Evolutionary conservation across 2,888 invertebrate species (phyloP).

Genomic region (Dryadula phaetusa): DNA sequence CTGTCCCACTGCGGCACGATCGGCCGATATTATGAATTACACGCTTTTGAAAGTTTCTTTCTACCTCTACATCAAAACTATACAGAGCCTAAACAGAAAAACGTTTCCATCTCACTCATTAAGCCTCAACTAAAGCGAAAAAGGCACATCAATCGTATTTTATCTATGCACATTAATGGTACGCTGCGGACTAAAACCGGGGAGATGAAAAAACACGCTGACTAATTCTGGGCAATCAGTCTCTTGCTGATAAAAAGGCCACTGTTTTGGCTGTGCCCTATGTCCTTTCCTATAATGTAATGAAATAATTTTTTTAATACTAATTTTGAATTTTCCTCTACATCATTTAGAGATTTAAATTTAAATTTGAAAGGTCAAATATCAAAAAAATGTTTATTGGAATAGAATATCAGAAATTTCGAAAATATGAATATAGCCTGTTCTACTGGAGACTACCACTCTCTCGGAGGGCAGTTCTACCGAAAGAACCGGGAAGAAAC

Average conservation of each 20-base stretch:
- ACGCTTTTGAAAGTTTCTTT: too few species aligned
- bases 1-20: too few species aligned
- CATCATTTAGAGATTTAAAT: not conserved
- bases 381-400: too few species aligned
- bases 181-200: conserved; percentile 57
- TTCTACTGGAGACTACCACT: too few species aligned
- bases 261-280: conserved; percentile 26
- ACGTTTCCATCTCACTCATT: conserved; percentile 21
- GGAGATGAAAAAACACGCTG: conserved; percentile 61
- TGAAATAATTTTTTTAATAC: conserved; percentile 13
- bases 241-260: conserved; percentile 60
- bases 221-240: conserved; percentile 70
- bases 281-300: conserved; percentile 13
- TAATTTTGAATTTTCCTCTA: not conserved
- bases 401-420: too few species aligned
- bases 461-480: too few species aligned
- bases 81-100: not conserved
- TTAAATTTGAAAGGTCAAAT: too few species aligned
- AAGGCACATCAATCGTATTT: conserved; percentile 58
- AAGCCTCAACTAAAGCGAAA: conserved; percentile 38
- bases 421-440: too few species aligned
- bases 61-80: not conserved
- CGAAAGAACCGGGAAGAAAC: too few species aligned
- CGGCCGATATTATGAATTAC: too few species aligned
- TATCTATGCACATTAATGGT: conserved; percentile 63